Evolutionary conservation across 2,113 vertebrate species (phyloP).

Genomic region (Nannospalax galili): DNA sequence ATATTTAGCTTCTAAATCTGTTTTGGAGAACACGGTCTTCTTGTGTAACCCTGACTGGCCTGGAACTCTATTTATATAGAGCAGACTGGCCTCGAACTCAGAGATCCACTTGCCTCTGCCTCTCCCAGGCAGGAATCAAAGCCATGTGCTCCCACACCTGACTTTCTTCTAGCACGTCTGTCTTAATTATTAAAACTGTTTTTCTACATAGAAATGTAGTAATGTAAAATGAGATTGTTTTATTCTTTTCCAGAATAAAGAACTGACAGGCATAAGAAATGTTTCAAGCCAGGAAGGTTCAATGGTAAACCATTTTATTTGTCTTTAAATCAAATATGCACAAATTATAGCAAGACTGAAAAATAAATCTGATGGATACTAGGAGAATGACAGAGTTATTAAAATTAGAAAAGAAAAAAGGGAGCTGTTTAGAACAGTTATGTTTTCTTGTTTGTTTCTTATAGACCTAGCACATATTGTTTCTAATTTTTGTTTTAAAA

Average conservation of each 20-base stretch:
- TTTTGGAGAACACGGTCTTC: background rate
- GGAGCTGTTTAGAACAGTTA: background rate
- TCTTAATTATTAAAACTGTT: slow-evolving; percentile 22
- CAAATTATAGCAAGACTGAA: slow-evolving; percentile 30
- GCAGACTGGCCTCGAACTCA: too few species aligned
- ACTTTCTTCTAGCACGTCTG: background rate
- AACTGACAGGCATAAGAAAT: slow-evolving; percentile 68
- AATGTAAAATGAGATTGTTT: background rate
- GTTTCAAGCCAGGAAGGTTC: slow-evolving; percentile 71
- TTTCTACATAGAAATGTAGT: slow-evolving; percentile 24
- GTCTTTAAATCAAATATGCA: slow-evolving; percentile 56
- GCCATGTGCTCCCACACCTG: too few species aligned
- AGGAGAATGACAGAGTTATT: background rate
- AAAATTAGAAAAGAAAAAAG: background rate
- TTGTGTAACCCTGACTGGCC: too few species aligned
- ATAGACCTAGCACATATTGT: background rate
- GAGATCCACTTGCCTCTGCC: too few species aligned
- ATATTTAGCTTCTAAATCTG: slow-evolving; percentile 17
- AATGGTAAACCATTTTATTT: slow-evolving; percentile 70
- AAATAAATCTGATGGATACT: background rate
- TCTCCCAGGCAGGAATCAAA: too few species aligned
- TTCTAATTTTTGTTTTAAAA: slow-evolving; percentile 38
- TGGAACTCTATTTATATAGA: too few species aligned
- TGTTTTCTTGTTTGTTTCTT: background rate
- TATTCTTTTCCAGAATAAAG: slow-evolving; percentile 76